These are phyloP conservation scores for Mobula birostris DNA, from an alignment of 2,113 vertebrate species.

Conservation along the genomic window DNA sequence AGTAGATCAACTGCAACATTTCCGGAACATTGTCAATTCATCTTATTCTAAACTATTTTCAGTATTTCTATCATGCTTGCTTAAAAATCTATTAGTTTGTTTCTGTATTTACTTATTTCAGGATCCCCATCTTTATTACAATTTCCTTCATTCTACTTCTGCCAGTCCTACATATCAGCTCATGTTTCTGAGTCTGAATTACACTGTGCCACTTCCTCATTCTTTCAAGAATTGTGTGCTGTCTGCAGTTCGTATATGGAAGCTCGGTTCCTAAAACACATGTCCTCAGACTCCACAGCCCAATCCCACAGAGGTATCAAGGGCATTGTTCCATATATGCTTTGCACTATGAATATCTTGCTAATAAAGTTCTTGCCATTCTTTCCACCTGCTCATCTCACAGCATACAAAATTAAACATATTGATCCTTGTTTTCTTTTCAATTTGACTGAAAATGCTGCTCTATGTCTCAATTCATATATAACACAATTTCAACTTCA, in stretches of 20 bases:
- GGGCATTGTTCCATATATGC: not conserved
- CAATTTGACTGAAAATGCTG: not conserved
- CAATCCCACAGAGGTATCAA: not conserved
- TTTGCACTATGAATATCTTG: not conserved
- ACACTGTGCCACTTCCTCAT: not conserved
- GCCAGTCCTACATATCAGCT: not conserved
- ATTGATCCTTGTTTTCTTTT: not conserved
- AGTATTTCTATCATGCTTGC: not conserved
- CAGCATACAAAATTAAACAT: not conserved
- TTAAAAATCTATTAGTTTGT: not conserved
- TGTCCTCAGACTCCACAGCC: not conserved
- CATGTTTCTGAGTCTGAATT: not conserved
- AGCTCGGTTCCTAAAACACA: not conserved
- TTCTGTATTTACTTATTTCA: not conserved
- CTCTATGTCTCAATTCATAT: not conserved
- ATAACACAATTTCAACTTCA: not conserved
- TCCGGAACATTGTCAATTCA: not conserved
- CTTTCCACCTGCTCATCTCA: not conserved
- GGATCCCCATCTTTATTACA: not conserved
- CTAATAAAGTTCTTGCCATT: not conserved
- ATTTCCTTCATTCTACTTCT: not conserved
- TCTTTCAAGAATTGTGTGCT: not conserved
- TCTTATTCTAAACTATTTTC: not conserved
- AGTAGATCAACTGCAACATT: not conserved
- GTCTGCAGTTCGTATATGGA: not conserved